phyloP scores from a whole-genome alignment of 2,797 vertebrate genomes.

The Enteromius anoplus region DNA sequence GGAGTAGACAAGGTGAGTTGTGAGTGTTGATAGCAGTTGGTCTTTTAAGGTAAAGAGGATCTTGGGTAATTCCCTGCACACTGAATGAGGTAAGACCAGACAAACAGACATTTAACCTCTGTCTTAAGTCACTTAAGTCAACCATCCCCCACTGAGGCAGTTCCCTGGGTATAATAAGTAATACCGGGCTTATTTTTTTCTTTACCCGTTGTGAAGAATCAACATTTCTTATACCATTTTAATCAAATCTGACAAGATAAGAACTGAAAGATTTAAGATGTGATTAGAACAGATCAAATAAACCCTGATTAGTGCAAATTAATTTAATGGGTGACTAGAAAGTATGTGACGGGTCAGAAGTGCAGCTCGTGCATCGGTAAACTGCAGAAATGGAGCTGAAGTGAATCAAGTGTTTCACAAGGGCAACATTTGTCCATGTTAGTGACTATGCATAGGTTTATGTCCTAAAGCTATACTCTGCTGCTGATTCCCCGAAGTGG shows the following conservation, averaged over 20 bases:
- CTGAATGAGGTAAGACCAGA: slow-evolving; percentile 9
- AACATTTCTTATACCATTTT: neutral
- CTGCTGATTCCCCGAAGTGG: slow-evolving; percentile 26
- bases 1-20: neutral
- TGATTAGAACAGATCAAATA: slow-evolving; percentile 15
- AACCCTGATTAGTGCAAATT: neutral
- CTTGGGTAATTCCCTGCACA: slow-evolving; percentile 14
- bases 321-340: neutral
- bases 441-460: slow-evolving; percentile 4
- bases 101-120: slow-evolving; percentile 18
- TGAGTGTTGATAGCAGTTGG: slow-evolving; percentile 23
- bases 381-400: neutral
- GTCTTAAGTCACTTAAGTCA: slow-evolving; percentile 10
- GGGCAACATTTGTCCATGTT: neutral
- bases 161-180: neutral
- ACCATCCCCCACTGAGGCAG: neutral
- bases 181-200: neutral
- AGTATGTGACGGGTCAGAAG: neutral
- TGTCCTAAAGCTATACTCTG: slow-evolving; percentile 4
- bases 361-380: neutral
- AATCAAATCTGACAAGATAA: neutral
- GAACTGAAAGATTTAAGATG: neutral
- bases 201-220: neutral
- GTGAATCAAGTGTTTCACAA: slow-evolving; percentile 4
- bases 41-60: slow-evolving; percentile 6